phyloP scores from a whole-genome alignment of 1,140 invertebrate species.

The Apis laboriosa region DNA sequence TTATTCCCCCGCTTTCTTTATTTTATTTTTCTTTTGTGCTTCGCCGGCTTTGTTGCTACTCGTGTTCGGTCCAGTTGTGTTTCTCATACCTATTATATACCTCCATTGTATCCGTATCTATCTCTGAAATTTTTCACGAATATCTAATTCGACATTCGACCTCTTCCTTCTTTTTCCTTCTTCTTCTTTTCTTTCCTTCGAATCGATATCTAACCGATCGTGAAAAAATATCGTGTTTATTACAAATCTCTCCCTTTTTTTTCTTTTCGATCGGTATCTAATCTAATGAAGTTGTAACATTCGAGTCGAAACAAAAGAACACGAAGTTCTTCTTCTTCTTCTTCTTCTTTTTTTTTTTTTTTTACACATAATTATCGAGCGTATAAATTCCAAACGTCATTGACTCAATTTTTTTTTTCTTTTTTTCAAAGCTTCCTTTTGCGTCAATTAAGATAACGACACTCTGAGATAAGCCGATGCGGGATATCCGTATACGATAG shows the following conservation, averaged over 20 bases:
- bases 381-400: neutral
- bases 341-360: slow-evolving; percentile 3
- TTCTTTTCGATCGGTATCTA: too few relatives aligned
- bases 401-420: neutral
- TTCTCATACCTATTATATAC: neutral
- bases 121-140: too few relatives aligned
- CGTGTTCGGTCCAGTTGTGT: neutral
- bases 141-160: too few relatives aligned
- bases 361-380: neutral
- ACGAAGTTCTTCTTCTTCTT: neutral
- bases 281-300: too few relatives aligned
- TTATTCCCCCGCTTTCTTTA: neutral
- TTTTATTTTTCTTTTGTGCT: neutral
- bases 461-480: slow-evolving; percentile 27
- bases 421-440: slow-evolving; percentile 46
- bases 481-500: slow-evolving; percentile 63
- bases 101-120: too few relatives aligned
- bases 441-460: slow-evolving; percentile 64
- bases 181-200: too few relatives aligned
- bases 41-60: neutral
- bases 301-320: too few relatives aligned
- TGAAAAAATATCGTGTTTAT: too few relatives aligned
- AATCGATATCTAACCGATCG: too few relatives aligned
- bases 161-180: too few relatives aligned
- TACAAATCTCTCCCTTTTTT: too few relatives aligned